These are phyloP conservation scores for Blera fallax DNA, from an alignment of 2,888 invertebrate genomes.

Conservation along the genomic window DNA sequence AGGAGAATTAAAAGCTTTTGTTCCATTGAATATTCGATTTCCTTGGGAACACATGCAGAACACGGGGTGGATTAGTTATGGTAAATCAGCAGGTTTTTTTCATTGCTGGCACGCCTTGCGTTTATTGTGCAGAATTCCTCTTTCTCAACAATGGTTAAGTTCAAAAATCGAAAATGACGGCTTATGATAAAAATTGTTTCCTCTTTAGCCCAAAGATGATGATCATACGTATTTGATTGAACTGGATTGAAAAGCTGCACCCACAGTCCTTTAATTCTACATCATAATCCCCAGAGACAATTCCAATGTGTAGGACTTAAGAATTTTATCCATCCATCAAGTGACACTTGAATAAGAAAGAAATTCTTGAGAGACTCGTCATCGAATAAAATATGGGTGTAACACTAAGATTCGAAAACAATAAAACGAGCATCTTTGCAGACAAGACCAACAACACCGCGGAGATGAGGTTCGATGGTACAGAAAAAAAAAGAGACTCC, in stretches of 20 bases:
- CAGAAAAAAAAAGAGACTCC: neutral
- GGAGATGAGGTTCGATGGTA: neutral
- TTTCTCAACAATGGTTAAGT: neutral
- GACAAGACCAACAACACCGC: neutral
- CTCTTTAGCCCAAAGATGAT: neutral
- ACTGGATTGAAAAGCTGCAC: neutral
- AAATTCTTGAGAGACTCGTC: conserved; percentile 24
- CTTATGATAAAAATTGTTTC: no score
- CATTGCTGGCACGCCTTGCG: neutral
- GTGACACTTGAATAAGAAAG: neutral
- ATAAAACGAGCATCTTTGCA: conserved; percentile 1
- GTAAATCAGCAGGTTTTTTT: neutral
- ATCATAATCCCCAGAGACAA: no score
- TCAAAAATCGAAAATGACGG: neutral
- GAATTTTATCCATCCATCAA: neutral
- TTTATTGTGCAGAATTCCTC: neutral
- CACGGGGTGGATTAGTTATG: neutral
- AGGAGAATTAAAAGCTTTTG: neutral
- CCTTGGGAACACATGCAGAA: neutral
- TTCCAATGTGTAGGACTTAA: neutral
- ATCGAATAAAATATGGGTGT: conserved; percentile 20
- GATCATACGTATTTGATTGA: no score
- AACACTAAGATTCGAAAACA: neutral
- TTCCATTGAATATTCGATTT: neutral
- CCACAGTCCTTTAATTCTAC: neutral